Evolutionary conservation across 2,888 invertebrate species (phyloP).

Genomic region (Meiosimyza platycephala): DNA sequence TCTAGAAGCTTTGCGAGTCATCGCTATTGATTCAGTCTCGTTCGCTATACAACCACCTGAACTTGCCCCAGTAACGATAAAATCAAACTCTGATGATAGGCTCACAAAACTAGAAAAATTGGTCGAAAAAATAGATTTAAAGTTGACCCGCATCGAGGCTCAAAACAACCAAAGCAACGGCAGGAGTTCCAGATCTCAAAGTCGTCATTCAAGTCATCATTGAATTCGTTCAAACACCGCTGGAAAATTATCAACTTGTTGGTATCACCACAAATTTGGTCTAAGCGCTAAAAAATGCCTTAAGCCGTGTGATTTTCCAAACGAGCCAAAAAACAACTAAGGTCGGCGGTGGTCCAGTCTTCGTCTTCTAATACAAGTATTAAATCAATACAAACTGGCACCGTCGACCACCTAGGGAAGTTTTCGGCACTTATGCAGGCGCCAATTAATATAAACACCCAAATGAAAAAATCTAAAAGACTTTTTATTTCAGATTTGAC

Average conservation of each 20-base stretch:
- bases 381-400: not conserved
- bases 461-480: not conserved
- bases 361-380: not conserved
- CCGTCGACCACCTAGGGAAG: not conserved
- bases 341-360: not conserved
- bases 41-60: not conserved
- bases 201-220: not conserved
- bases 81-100: no score
- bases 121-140: no score
- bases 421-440: not conserved
- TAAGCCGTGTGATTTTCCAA: not conserved
- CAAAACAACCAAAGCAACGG: not conserved
- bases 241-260: not conserved
- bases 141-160: no score
- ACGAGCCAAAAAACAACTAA: no score
- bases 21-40: not conserved
- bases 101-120: no score
- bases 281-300: not conserved
- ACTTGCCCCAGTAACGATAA: not conserved
- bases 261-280: slow-evolving; percentile 1
- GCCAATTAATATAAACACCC: not conserved
- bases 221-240: not conserved
- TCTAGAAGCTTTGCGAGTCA: not conserved
- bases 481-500: not conserved
- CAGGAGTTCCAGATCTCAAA: not conserved